Conservation (phyloP, 2,888 invertebrate genomes). For the Archips xylosteana region DNA sequence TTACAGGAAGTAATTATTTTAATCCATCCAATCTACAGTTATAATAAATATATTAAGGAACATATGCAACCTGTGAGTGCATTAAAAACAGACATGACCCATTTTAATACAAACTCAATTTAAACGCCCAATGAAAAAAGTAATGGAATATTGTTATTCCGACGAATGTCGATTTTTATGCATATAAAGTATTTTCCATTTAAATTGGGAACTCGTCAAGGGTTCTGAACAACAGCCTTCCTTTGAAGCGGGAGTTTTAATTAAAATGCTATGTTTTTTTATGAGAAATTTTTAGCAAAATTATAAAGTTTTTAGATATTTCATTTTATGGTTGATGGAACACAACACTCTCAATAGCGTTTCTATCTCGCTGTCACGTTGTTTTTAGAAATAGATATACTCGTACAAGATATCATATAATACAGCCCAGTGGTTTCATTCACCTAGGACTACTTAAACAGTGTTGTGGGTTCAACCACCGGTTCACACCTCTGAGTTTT, state of each 20-base stretch:
- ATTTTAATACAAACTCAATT: slow-evolving; percentile 15
- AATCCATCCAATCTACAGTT: not conserved
- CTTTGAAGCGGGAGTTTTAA: slow-evolving; percentile 43
- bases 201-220: slow-evolving; percentile 59
- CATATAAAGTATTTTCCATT: slow-evolving; percentile 65
- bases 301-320: slow-evolving; percentile 5
- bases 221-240: slow-evolving; percentile 29
- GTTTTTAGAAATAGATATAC: not conserved
- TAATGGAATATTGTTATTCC: slow-evolving; percentile 37
- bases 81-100: slow-evolving; percentile 1
- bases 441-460: no score
- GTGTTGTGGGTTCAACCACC: no score
- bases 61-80: not conserved
- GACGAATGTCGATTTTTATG: slow-evolving; percentile 55
- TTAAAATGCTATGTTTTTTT: slow-evolving; percentile 42
- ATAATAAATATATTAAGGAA: not conserved
- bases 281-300: slow-evolving; percentile 1
- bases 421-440: no score
- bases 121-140: slow-evolving; percentile 22
- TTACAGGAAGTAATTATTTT: not conserved
- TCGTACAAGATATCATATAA: no score
- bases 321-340: not conserved
- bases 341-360: not conserved
- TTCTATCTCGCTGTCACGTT: not conserved
- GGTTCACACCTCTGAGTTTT: no score